phyloP scores from a whole-genome alignment of 2,797 vertebrate species.

The Erethizon dorsatum region DNA sequence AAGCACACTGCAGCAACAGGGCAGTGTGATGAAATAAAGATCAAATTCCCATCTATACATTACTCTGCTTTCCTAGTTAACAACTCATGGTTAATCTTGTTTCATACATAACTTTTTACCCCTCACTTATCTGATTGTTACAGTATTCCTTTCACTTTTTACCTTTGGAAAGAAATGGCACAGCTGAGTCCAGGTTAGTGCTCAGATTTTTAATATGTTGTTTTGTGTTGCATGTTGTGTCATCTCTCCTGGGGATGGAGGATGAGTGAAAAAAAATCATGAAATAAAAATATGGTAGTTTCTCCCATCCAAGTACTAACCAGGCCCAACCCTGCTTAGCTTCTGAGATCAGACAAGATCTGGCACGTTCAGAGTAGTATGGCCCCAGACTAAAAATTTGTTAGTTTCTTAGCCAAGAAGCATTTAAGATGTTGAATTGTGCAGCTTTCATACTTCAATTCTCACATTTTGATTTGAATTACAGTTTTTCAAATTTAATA shows the following conservation, averaged over 20 bases:
- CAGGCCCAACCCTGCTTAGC: neutral
- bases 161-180: neutral
- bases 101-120: neutral
- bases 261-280: neutral
- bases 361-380: neutral
- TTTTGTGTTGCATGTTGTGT: neutral
- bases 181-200: neutral
- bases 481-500: slow-evolving; percentile 23
- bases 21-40: slow-evolving; percentile 13
- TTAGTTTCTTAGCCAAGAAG: slow-evolving; percentile 2
- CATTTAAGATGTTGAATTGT: slow-evolving; percentile 55
- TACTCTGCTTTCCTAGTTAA: slow-evolving; percentile 33
- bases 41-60: neutral
- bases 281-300: slow-evolving; percentile 51
- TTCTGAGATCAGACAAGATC: neutral
- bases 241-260: neutral
- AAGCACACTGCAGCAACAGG: slow-evolving; percentile 9
- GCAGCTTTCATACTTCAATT: slow-evolving; percentile 19
- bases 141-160: neutral
- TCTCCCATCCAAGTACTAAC: neutral
- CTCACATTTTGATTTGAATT: slow-evolving; percentile 58
- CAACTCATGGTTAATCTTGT: neutral
- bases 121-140: neutral
- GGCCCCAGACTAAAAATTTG: neutral
- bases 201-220: neutral